These are phyloP conservation scores for Recurvirostra avosetta DNA, from an alignment of 2,113 vertebrate genomes.

Conservation along the genomic window DNA sequence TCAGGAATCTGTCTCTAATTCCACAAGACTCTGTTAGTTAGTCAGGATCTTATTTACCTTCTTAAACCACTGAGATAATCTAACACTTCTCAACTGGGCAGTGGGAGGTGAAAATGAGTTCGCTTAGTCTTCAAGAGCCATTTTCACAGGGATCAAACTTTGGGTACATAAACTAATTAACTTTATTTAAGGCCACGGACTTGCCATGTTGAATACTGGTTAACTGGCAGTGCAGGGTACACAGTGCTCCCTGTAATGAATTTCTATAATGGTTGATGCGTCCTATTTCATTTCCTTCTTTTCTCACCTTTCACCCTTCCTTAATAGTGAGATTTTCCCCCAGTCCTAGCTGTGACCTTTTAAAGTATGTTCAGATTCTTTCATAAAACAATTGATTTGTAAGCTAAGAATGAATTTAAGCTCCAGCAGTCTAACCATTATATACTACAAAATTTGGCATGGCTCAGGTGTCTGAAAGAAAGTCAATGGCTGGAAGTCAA, in stretches of 20 bases:
- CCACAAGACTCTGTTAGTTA: neutral
- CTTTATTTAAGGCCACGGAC: neutral
- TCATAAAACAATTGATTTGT: neutral
- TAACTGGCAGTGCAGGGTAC: neutral
- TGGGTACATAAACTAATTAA: neutral
- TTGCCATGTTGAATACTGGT: neutral
- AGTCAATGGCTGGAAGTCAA: neutral
- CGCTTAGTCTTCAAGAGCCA: neutral
- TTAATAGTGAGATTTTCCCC: neutral
- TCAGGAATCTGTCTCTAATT: neutral
- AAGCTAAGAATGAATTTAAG: neutral
- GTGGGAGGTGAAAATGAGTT: neutral
- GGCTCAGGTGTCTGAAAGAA: neutral
- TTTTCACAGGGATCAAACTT: neutral
- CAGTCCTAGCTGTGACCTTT: neutral
- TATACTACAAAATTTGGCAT: neutral
- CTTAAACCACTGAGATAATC: neutral
- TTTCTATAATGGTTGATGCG: neutral
- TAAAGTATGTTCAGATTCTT: neutral
- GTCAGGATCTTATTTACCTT: neutral
- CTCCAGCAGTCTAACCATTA: neutral
- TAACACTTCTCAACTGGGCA: neutral
- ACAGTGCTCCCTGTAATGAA: neutral
- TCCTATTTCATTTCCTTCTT: neutral
- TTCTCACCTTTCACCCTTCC: neutral